phyloP scores from a whole-genome alignment of 1,140 invertebrate genomes.

The Caerostris darwini region DNA sequence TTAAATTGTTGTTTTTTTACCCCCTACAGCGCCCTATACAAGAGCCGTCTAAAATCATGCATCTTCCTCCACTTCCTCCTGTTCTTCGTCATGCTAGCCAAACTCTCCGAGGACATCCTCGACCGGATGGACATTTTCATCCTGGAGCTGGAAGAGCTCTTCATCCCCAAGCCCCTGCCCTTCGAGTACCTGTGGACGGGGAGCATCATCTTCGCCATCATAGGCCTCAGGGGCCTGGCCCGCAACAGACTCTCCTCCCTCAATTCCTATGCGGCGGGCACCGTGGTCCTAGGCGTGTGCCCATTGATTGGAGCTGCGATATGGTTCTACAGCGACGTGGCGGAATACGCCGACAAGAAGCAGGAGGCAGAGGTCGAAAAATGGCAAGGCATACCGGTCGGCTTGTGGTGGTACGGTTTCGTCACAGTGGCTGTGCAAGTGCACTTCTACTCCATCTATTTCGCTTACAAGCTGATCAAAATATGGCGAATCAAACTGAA shows the following conservation, averaged over 20 bases:
- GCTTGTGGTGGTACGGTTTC: slow-evolving; percentile 96
- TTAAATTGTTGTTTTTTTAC: background rate
- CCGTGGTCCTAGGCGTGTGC: slow-evolving; percentile 89
- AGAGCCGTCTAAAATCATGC: slow-evolving; percentile 94
- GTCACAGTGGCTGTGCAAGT: slow-evolving; percentile 93
- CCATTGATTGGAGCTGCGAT: slow-evolving; percentile 91
- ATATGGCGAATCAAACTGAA: slow-evolving; percentile 86
- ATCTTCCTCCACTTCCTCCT: slow-evolving; percentile 95
- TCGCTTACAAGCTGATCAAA: slow-evolving; percentile 91
- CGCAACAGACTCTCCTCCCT: slow-evolving; percentile 91
- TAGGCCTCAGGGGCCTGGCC: slow-evolving; percentile 92
- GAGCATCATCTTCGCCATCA: slow-evolving; percentile 91
- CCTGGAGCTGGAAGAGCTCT: slow-evolving; percentile 94
- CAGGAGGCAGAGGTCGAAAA: slow-evolving; percentile 75
- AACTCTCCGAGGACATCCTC: slow-evolving; percentile 93
- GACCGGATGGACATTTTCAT: slow-evolving; percentile 96
- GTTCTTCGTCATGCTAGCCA: slow-evolving; percentile 94
- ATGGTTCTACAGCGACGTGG: slow-evolving; percentile 93
- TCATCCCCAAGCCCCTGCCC: slow-evolving; percentile 93
- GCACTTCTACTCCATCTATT: slow-evolving; percentile 94
- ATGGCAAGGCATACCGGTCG: slow-evolving; percentile 93
- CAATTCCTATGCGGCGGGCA: slow-evolving; percentile 90
- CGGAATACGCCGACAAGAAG: slow-evolving; percentile 88
- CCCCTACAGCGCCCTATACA: slow-evolving; percentile 93
- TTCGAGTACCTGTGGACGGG: slow-evolving; percentile 98